phyloP scores from a whole-genome alignment of 2,888 invertebrate genomes.

The Heteropelma amictum region DNA sequence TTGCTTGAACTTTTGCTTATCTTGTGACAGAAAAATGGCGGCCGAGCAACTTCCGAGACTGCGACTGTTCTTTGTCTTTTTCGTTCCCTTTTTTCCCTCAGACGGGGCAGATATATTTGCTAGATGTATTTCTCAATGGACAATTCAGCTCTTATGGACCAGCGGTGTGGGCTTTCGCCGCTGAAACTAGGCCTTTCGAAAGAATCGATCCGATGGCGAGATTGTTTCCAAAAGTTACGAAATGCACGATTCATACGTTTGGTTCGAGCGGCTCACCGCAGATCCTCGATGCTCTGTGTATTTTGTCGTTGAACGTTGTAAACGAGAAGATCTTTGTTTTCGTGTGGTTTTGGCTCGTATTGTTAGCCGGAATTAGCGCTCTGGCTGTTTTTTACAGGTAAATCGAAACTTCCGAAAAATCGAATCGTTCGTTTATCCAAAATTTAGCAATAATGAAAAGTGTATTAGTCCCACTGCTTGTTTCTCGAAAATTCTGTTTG shows the following conservation, averaged over 20 bases:
- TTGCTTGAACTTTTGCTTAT: too few species aligned
- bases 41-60: too few species aligned
- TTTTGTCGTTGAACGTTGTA: constrained; percentile 88
- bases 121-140: constrained; percentile 83
- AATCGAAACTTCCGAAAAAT: not conserved
- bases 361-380: constrained; percentile 82
- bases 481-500: too few species aligned
- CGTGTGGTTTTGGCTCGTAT: constrained; percentile 87
- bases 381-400: constrained; percentile 84
- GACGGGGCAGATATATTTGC: constrained; percentile 84
- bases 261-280: constrained; percentile 82
- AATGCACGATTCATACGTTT: constrained; percentile 81
- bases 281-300: constrained; percentile 83
- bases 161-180: constrained; percentile 78
- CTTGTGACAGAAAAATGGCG: too few species aligned
- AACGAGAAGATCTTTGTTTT: constrained; percentile 89
- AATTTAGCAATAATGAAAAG: too few species aligned
- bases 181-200: constrained; percentile 77
- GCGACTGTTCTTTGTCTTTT: not conserved
- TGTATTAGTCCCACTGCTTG: too few species aligned
- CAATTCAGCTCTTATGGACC: constrained; percentile 82
- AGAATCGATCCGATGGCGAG: constrained; percentile 84
- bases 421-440: not conserved
- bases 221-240: constrained; percentile 85
- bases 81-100: constrained; percentile 64